Base-by-base conservation (phyloP, 2,888 invertebrate genomes). In the Oasisia sp. region DNA sequence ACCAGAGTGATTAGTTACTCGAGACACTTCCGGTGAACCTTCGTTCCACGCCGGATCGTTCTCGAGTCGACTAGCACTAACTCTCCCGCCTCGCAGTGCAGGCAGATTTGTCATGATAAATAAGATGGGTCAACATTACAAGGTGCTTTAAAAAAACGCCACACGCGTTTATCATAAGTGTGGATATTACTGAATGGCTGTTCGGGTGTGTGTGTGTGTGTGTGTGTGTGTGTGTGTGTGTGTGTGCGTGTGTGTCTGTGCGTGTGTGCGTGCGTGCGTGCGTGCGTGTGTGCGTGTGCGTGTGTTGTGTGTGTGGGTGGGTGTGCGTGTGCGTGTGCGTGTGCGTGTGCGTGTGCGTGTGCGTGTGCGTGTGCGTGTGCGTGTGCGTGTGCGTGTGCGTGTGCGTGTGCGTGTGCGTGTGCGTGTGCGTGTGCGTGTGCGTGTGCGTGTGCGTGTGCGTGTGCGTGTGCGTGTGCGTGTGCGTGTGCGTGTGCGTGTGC, bases 31-130 rank as follows among this genome's bases (percentile, higher is more conserved):
- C 56, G 56, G 56, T 14, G 19, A 56, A 56, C 38, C 38, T 2
- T 38, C 38, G 38, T 38, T 38, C 38, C 50, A 19, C 7, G 74
- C 7, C 74, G 19, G 19, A 4, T 74, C 27, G 0, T 74, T 74
- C 74, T 74, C 27, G 74, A 27, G 7, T 74, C 19, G 27, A n/a
- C 74, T 1, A 0, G 1, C 74, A n/a, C 27, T 27, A 19, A 27
- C 7, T 27, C 74, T 74, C 74, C n/a, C n/a, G n/a, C 27, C 27
- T 74, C 74, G 1, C n/a, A 27, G 19, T 74, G 27, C n/a, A 74
- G 74, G 74, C 74, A 74, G 74, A 74, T 74, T 74, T 74, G 27
- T n/a, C 74, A 74, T 74, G 74, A 74, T 74, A 74, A 74, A 74
- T n/a, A 74, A 27, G n/a, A 27, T 5, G 7, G 74, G 14, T 7